A percentile compares a stretch with the other conserved stretches of the same genome.
These are phyloP conservation scores for Phoenicopterus ruber DNA, from an alignment of 2,113 vertebrate genomes.

Conservation along the genomic window DNA sequence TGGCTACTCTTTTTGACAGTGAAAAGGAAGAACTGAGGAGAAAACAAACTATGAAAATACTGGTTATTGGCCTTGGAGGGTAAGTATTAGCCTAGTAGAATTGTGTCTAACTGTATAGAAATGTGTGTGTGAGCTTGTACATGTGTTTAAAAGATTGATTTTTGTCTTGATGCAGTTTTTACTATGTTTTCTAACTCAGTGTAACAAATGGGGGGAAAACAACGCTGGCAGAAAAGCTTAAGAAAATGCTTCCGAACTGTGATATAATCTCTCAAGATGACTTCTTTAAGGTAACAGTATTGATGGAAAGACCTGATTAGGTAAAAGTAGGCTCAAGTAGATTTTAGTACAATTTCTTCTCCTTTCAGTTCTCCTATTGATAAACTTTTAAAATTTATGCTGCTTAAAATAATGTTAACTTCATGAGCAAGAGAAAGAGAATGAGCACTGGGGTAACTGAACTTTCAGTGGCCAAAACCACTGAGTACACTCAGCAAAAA, in stretches of 20 bases:
- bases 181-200: conserved; percentile 59
- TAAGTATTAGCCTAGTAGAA: no score
- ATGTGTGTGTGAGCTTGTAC: background rate
- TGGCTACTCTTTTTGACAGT: conserved; percentile 24
- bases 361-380: background rate
- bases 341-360: background rate
- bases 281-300: conserved; percentile 88
- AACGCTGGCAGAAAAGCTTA: conserved; percentile 82
- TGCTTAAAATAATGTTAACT: background rate
- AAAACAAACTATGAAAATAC: conserved; percentile 76
- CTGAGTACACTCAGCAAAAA: background rate
- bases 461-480: background rate
- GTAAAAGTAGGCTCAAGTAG: background rate
- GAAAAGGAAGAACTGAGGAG: conserved; percentile 34
- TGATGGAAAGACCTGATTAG: background rate
- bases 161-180: background rate
- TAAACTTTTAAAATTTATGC: background rate
- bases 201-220: conserved; percentile 95
- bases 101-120: background rate
- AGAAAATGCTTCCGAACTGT: conserved; percentile 81
- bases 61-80: conserved; percentile 90
- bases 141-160: background rate
- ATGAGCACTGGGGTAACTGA: background rate
- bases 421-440: background rate
- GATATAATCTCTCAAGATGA: conserved; percentile 86